A percentile compares a stretch with the other conserved stretches of the same genome.
phyloP scores from a whole-genome alignment of 2,888 invertebrate species.

The Stenotaenia linearis region DNA sequence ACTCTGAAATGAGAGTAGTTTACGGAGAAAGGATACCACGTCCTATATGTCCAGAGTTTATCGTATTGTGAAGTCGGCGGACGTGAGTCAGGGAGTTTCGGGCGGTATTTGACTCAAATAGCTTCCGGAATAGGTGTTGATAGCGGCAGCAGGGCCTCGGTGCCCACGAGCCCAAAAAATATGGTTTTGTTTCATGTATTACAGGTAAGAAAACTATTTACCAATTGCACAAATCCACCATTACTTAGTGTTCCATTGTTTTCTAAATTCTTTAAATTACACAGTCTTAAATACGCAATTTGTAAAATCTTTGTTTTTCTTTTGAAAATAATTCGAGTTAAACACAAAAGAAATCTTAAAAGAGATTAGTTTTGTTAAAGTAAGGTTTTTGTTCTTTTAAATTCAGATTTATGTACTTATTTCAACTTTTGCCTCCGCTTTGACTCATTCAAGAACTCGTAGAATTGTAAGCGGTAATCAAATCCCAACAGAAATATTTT shows the following conservation, averaged over 20 bases:
- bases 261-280: not conserved
- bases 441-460: not conserved
- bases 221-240: too few relatives aligned
- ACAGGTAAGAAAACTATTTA: not conserved
- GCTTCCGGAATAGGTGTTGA: not conserved
- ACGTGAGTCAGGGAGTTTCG: slow-evolving; percentile 8
- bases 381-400: not conserved
- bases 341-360: not conserved
- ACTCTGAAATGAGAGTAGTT: not conserved
- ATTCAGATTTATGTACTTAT: not conserved
- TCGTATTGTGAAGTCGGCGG: not conserved
- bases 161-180: slow-evolving; percentile 9
- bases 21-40: not conserved
- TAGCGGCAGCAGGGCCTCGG: not conserved
- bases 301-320: not conserved
- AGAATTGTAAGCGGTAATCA: not conserved
- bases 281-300: not conserved
- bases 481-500: not conserved
- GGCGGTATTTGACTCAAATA: not conserved
- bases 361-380: not conserved
- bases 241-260: not conserved
- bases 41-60: not conserved
- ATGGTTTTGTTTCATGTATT: not conserved
- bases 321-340: not conserved
- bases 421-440: not conserved